phyloP scores from a whole-genome alignment of 1,140 invertebrate species.

The Magallana angulata region DNA sequence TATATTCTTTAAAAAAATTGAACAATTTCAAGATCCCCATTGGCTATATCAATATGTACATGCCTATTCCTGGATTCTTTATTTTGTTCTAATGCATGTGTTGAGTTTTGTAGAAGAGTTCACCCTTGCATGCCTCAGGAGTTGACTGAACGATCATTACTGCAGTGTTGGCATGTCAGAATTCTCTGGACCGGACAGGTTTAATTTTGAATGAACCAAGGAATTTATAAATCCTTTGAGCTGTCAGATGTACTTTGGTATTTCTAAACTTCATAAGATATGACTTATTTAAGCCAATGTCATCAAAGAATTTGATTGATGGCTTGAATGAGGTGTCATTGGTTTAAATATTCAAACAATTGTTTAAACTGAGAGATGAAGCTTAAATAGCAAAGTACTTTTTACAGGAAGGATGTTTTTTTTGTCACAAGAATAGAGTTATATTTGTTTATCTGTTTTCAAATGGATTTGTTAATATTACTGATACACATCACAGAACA shows the following conservation, averaged over 20 bases:
- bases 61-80: not conserved
- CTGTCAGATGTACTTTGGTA: constrained; percentile 19
- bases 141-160: not conserved
- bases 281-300: not conserved
- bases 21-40: too few relatives aligned
- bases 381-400: constrained; percentile 27
- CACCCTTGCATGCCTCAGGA: not conserved
- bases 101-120: constrained; percentile 5
- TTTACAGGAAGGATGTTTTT: not conserved
- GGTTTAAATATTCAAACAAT: not conserved
- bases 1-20: too few relatives aligned
- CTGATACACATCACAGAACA: too few relatives aligned
- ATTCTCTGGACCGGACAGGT: too few relatives aligned
- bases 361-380: not conserved
- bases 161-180: too few relatives aligned
- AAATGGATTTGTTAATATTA: too few relatives aligned
- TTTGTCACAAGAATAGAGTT: too few relatives aligned
- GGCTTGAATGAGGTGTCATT: not conserved
- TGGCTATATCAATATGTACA: too few relatives aligned
- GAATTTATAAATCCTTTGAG: not conserved
- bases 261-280: constrained; percentile 13
- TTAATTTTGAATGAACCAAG: too few relatives aligned
- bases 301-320: not conserved
- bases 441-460: too few relatives aligned
- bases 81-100: constrained; percentile 12